phyloP scores from a whole-genome alignment of 2,113 vertebrate species.

The Silurus asotus region DNA sequence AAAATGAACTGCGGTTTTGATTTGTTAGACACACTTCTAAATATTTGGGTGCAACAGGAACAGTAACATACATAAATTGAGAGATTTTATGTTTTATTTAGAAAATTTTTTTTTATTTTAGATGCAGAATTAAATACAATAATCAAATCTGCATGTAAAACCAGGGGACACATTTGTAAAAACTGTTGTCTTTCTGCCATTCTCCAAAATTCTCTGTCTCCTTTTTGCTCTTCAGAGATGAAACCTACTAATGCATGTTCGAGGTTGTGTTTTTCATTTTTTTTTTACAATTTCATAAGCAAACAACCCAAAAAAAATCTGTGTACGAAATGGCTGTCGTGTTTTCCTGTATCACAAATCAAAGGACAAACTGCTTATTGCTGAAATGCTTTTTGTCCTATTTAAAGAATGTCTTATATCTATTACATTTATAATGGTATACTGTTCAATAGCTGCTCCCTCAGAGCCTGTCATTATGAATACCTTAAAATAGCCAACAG shows the following conservation, averaged over 20 bases:
- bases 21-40: no score
- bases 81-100: no score
- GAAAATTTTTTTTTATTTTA: no score
- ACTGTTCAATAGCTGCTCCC: neutral
- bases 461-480: neutral
- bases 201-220: neutral
- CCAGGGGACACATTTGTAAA: no score
- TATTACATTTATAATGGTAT: neutral
- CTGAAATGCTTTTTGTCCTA: neutral
- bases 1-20: no score
- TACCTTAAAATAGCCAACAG: neutral
- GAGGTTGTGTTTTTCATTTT: neutral
- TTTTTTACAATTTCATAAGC: neutral
- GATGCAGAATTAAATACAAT: no score
- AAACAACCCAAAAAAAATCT: neutral
- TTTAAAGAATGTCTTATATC: neutral
- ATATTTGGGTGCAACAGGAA: no score
- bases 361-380: neutral
- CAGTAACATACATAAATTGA: no score
- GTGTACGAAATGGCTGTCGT: neutral
- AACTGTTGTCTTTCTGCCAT: neutral
- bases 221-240: neutral
- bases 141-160: neutral
- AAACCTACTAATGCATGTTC: neutral
- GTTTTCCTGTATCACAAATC: neutral